Base-by-base conservation (phyloP, 2,113 vertebrate genomes). In the Strigops habroptila region DNA sequence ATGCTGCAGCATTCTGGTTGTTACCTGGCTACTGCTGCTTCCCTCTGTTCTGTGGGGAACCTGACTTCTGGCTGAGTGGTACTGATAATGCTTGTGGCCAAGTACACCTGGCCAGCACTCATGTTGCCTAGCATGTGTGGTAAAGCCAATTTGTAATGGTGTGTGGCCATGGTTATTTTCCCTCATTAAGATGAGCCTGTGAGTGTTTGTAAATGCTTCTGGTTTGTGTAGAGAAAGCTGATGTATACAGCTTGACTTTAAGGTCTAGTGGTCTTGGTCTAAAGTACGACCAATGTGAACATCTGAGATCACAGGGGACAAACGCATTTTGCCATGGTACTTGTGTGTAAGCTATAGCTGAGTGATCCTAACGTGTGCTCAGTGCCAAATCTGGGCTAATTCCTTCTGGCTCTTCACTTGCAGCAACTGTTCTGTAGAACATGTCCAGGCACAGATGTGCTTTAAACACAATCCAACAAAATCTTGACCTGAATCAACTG, bases 1-100 rank as follows among this genome's bases (percentile, higher is more conserved):
- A 12, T 3, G 30, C 81, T 80, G 70, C 75, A 82, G 90, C 67
- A 93, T 70, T 63, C 83, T 73, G 37, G 63, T 44, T 96, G 90
- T 86, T 97, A 91, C 95, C 88, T 91, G 92, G 85, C 82, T 96
- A 53, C 82, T 67, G 90, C 90, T 69, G 44, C 75, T 90, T 85
- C 53, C 49, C 43, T 55, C 64, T 67, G 21, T 82, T 84, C 41
- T 64, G 39, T 76, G 57, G 24, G n/a, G 44, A 93, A 14, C 31
- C 62, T 44, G 55, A 31, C 68, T 92, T 82, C 74, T 89, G 71
- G 18, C 33, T 57, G 52, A 52, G 35, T 31, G 30, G 2, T 85
- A 44, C 33, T 12, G 13, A 10, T 24, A 15, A 30, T 6, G 53
- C 18, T 69, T 84, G 37, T 59, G 46, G 43, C 24, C 18, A 31